Conservation (phyloP, 1,140 invertebrate species). For the Schlechtendalia chinensis region DNA sequence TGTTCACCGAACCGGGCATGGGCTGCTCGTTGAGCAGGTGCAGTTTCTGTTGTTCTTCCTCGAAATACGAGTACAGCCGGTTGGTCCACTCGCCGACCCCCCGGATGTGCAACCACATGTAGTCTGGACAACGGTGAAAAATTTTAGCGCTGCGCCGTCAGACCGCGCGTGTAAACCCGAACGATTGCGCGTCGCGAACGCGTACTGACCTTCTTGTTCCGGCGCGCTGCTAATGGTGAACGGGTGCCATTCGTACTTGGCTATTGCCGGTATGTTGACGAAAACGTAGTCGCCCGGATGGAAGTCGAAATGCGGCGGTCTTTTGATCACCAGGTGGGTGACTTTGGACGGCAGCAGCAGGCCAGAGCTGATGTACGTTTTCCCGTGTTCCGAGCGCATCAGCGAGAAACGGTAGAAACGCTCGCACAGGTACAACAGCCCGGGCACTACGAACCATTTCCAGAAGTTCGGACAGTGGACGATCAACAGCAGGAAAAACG, state of each 20-base stretch:
- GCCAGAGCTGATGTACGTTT: slow-evolving; percentile 82
- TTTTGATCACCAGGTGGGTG: slow-evolving; percentile 81
- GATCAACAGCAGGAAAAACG: slow-evolving; percentile 82
- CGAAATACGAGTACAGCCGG: slow-evolving; percentile 83
- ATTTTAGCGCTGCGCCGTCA: too few species aligned
- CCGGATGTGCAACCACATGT: slow-evolving; percentile 90
- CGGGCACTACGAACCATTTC: slow-evolving; percentile 91
- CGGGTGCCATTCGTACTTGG: slow-evolving; percentile 94
- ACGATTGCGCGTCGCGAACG: neutral
- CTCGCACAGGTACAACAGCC: slow-evolving; percentile 77
- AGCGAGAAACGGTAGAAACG: slow-evolving; percentile 66
- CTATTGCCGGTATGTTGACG: slow-evolving; percentile 88
- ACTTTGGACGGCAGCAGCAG: slow-evolving; percentile 81
- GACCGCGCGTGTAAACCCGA: too few species aligned
- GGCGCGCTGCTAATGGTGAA: slow-evolving; percentile 95
- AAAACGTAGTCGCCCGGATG: slow-evolving; percentile 93
- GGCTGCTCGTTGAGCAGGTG: slow-evolving; percentile 63
- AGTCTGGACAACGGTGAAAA: slow-evolving; percentile 62
- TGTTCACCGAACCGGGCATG: slow-evolving; percentile 54
- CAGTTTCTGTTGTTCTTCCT: slow-evolving; percentile 72
- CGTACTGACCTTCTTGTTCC: slow-evolving; percentile 77
- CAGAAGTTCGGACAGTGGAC: slow-evolving; percentile 91
- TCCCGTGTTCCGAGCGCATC: slow-evolving; percentile 69
- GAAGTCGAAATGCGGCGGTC: slow-evolving; percentile 82
- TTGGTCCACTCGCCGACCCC: slow-evolving; percentile 95